Percentiles rank a stretch among this genome's conserved stretches.
Evolutionary conservation across 2,888 invertebrate species (phyloP).

Genomic region (Drosophila tripunctata): DNA sequence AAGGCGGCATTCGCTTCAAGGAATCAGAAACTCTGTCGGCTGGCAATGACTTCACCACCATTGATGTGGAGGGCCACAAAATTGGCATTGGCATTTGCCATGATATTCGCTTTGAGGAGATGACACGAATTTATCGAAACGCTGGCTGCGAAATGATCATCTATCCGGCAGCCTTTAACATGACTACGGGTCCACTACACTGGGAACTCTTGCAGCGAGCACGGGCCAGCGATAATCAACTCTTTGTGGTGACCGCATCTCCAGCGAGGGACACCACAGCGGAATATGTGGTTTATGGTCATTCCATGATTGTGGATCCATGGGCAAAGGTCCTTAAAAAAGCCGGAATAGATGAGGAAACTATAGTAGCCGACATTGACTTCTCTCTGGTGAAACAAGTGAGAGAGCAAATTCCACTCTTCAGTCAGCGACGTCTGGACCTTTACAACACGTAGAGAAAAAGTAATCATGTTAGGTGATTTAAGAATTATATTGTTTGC

Average conservation of each 20-base stretch:
- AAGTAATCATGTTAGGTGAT: slow-evolving; percentile 24
- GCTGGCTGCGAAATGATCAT: slow-evolving; percentile 92
- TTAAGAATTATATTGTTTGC: neutral
- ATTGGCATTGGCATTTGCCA: slow-evolving; percentile 98
- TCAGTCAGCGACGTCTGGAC: slow-evolving; percentile 89
- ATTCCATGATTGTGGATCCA: slow-evolving; percentile 93
- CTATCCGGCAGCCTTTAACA: slow-evolving; percentile 98
- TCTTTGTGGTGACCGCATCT: slow-evolving; percentile 93
- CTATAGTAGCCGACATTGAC: slow-evolving; percentile 90
- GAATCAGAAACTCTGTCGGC: slow-evolving; percentile 94
- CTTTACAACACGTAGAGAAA: slow-evolving; percentile 86
- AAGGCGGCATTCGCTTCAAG: slow-evolving; percentile 95
- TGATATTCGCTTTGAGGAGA: slow-evolving; percentile 95
- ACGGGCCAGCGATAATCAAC: slow-evolving; percentile 94
- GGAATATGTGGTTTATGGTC: slow-evolving; percentile 96
- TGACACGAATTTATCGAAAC: slow-evolving; percentile 90
- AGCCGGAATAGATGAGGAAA: slow-evolving; percentile 85
- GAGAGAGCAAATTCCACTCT: slow-evolving; percentile 93
- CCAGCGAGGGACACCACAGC: slow-evolving; percentile 92
- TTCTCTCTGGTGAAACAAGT: slow-evolving; percentile 89
- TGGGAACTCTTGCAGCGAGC: slow-evolving; percentile 94
- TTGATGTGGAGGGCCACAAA: slow-evolving; percentile 89
- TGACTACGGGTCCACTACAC: slow-evolving; percentile 97
- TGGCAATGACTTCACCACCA: slow-evolving; percentile 90
- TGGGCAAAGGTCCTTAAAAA: slow-evolving; percentile 88